Conservation (phyloP, 2,888 invertebrate species). For the Bellardia pandia region DNA sequence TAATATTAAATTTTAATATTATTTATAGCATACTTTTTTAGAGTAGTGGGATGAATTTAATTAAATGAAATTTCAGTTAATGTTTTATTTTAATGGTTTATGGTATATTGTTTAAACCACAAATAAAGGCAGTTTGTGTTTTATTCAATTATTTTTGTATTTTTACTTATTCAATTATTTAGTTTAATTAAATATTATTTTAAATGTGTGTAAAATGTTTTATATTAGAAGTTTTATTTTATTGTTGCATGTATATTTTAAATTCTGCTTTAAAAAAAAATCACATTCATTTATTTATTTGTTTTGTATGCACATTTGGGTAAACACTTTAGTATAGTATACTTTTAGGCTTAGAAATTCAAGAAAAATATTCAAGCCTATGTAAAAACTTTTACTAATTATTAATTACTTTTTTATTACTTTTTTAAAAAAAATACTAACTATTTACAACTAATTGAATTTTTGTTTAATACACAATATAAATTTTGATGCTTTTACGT, state of each 20-base stretch:
- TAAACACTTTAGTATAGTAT: slow-evolving; percentile 27
- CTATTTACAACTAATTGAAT: slow-evolving; percentile 49
- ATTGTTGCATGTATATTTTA: not conserved
- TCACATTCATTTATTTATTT: slow-evolving; percentile 42
- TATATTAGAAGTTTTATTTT: slow-evolving; percentile 3
- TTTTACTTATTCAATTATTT: not conserved
- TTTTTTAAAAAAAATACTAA: slow-evolving; percentile 13
- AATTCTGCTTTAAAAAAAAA: slow-evolving; percentile 47
- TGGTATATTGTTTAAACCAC: slow-evolving; percentile 23
- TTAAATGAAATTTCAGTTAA: not conserved
- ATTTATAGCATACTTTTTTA: slow-evolving; percentile 47
- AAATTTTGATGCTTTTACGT: slow-evolving; percentile 1
- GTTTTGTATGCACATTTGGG: not conserved
- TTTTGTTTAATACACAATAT: slow-evolving; percentile 8
- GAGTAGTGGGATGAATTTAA: not conserved
- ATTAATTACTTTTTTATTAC: not conserved
- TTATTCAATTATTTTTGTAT: not conserved
- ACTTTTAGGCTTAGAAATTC: slow-evolving; percentile 19
- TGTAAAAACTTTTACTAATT: not conserved
- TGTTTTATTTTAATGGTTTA: not conserved
- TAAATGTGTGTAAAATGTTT: slow-evolving; percentile 3
- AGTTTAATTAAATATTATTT: not conserved
- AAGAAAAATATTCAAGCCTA: not conserved
- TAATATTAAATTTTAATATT: slow-evolving; percentile 37
- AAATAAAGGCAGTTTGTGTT: slow-evolving; percentile 50